Evolutionary conservation across 2,888 invertebrate genomes (phyloP).

Genomic region (Drosophila imparisetae): DNA sequence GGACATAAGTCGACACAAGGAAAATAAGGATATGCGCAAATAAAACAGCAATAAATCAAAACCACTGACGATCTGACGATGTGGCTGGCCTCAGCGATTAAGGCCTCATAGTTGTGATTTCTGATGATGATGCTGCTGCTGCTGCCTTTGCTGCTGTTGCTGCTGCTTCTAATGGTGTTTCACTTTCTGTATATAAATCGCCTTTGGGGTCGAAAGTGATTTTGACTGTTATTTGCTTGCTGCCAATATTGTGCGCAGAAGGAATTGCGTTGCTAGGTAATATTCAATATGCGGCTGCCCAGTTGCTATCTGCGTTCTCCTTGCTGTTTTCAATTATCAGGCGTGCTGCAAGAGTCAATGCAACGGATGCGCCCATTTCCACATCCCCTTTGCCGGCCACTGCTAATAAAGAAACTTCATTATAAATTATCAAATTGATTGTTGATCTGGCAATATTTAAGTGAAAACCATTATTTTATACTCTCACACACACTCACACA

Average conservation of each 20-base stretch:
- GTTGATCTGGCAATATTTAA: slow-evolving; percentile 25
- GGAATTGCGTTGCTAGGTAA: slow-evolving; percentile 16
- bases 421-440: slow-evolving; percentile 75
- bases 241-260: slow-evolving; percentile 12
- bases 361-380: slow-evolving; percentile 54
- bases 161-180: slow-evolving; percentile 22
- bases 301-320: slow-evolving; percentile 1
- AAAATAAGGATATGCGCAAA: slow-evolving; percentile 81
- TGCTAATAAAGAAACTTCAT: slow-evolving; percentile 70
- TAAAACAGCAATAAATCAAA: slow-evolving; percentile 80
- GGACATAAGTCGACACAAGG: slow-evolving; percentile 61
- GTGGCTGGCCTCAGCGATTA: slow-evolving; percentile 73
- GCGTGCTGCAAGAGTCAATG: slow-evolving; percentile 70
- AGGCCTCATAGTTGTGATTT: slow-evolving; percentile 71
- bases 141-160: neutral
- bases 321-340: slow-evolving; percentile 39
- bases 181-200: slow-evolving; percentile 60
- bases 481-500: too few relatives aligned
- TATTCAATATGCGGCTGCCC: slow-evolving; percentile 47
- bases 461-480: slow-evolving; percentile 33
- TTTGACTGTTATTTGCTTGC: slow-evolving; percentile 76
- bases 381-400: slow-evolving; percentile 30
- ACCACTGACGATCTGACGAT: slow-evolving; percentile 76
- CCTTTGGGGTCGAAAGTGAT: slow-evolving; percentile 77
- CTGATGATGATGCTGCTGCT: slow-evolving; percentile 7